Evolutionary conservation across 2,797 vertebrate genomes (phyloP), one percentile per base, ranked within the genome.

Genomic region (Champsocephalus gunnari): DNA sequence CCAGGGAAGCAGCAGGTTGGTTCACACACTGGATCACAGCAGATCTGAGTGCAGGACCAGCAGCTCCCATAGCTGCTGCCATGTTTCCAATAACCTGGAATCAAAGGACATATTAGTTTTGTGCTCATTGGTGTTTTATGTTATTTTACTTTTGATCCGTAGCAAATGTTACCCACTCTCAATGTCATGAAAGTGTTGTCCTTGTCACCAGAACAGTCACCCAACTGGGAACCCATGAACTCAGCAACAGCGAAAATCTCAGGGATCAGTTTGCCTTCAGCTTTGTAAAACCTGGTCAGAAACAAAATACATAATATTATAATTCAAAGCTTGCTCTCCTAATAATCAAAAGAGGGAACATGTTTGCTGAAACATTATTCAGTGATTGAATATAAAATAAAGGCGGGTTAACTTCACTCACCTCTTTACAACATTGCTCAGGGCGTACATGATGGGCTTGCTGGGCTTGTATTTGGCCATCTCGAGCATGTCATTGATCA

Each of bases 31-130:
- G 91, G 79, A 96, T 93, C 43, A 99, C 86, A 3, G 92, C 88
- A 8, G 92, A 87, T 81, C 92, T 97, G 73, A 99, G 89, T 41
- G 54, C 87, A 58, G 96, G 95, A 66, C 93, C 94, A 47, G 95
- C 90, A 50, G 85, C 77, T 48, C 96, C 93, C 86, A 99, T 79
- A 63, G 95, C 95, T 67, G 90, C 88, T 54, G 97, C 98, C 96
- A 98, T 98, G 87, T 98, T 99, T 92, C 98, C 98, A 94, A 98
- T 95, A 79, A 97, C 95, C 98, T 99, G 79, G 47, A 79, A 71
- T 24, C 4, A 83, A 12, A 71, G 17, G 5, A 24, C 17, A 41
- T 1, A 28, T 70, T 57, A 10, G 24, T 53, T 5, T 19, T 48
- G 5, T 65, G 3, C 43, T 43, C 45, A 49, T 60, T 10, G 14